phyloP scores from a whole-genome alignment of 2,888 invertebrate genomes.

The Strigamia transsilvanica region DNA sequence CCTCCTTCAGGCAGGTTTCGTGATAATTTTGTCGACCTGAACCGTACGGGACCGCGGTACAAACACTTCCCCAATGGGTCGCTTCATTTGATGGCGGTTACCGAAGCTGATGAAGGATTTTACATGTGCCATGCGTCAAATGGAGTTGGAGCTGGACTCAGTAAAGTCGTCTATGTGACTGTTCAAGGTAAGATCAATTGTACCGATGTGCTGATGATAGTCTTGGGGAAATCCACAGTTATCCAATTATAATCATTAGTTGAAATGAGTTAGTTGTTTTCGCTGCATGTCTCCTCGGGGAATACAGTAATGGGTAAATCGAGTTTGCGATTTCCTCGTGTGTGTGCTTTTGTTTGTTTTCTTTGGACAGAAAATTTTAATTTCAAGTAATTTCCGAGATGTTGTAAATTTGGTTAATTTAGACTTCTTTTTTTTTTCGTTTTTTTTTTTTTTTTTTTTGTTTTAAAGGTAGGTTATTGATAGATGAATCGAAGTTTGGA shows the following conservation, averaged over 20 bases:
- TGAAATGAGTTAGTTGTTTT: background rate
- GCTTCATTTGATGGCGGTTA: conserved; percentile 34
- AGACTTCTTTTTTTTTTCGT: background rate
- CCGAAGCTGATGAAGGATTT: conserved; percentile 54
- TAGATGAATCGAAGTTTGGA: conserved; percentile 17
- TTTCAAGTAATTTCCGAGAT: background rate
- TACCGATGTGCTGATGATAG: background rate
- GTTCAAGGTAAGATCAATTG: conserved; percentile 61
- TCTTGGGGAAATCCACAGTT: background rate
- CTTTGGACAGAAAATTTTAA: background rate
- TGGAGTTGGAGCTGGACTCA: conserved; percentile 62
- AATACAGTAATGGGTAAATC: background rate
- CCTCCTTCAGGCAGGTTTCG: conserved; percentile 52
- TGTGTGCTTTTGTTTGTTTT: background rate
- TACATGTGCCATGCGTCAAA: conserved; percentile 63
- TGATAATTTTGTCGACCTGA: conserved; percentile 49
- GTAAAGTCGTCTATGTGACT: conserved; percentile 62
- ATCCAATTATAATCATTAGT: background rate
- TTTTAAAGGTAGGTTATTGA: background rate
- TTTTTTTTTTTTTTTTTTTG: background rate
- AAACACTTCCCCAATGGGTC: conserved; percentile 54
- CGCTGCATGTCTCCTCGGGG: background rate
- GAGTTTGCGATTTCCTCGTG: background rate
- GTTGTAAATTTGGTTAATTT: background rate
- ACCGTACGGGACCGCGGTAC: conserved; percentile 51